Conservation (phyloP, 1,140 invertebrate genomes). For the Microplitis mediator region DNA sequence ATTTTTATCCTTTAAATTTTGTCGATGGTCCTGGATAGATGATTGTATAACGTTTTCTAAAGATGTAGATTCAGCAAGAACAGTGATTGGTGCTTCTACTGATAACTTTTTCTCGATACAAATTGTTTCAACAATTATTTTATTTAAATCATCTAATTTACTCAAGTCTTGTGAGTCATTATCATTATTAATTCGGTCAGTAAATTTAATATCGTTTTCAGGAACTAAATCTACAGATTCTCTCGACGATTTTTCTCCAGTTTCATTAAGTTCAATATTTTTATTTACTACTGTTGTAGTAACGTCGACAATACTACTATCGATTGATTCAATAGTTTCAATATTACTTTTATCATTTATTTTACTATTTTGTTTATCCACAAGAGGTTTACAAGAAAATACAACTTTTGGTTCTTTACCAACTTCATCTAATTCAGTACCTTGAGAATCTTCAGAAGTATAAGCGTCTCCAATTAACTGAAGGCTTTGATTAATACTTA, state of each 20-base stretch:
- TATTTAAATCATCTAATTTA: no score
- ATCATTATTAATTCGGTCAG: no score
- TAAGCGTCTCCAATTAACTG: slow-evolving; percentile 50
- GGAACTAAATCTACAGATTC: not conserved
- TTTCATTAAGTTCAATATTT: not conserved
- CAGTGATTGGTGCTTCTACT: no score
- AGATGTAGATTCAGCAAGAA: no score
- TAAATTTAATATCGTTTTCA: no score
- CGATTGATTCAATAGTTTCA: not conserved
- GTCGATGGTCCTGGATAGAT: no score
- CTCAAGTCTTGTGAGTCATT: no score
- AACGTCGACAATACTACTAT: not conserved
- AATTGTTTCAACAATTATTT: no score
- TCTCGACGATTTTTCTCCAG: not conserved
- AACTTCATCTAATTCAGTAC: slow-evolving; percentile 24
- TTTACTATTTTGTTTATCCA: not conserved
- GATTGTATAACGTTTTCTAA: no score
- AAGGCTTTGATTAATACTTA: slow-evolving; percentile 44
- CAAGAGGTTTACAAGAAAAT: slow-evolving; percentile 25
- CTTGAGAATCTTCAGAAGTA: slow-evolving; percentile 49
- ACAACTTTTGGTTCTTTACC: slow-evolving; percentile 22
- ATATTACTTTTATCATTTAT: slow-evolving; percentile 1
- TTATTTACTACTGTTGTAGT: not conserved
- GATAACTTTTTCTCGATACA: no score
- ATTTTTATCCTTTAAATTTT: no score